These are phyloP conservation scores for Actenoides lindsayi DNA, from an alignment of 2,113 vertebrate genomes.

Conservation along the genomic window DNA sequence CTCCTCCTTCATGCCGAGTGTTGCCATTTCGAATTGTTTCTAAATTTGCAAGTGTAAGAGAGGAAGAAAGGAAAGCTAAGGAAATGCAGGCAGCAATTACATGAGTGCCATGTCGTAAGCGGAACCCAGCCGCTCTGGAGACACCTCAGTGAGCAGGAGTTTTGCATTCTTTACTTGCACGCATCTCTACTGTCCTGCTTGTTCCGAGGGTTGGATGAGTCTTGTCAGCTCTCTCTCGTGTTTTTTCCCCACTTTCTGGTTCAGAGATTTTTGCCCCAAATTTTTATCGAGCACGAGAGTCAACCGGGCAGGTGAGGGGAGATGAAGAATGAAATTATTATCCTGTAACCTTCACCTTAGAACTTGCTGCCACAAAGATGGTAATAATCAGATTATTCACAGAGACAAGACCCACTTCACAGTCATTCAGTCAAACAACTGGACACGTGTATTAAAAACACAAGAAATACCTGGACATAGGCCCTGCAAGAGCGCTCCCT, in stretches of 20 bases:
- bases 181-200: not conserved
- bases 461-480: constrained; percentile 95
- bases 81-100: not conserved
- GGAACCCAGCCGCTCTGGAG: not conserved
- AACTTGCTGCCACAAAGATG: constrained; percentile 19
- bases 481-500: constrained; percentile 98
- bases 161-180: not conserved
- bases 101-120: not conserved
- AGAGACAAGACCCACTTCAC: constrained; percentile 45
- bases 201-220: fast-evolving
- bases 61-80: not conserved
- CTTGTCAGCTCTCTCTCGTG: not conserved
- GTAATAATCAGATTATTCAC: constrained; percentile 4
- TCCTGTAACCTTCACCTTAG: constrained; percentile 60
- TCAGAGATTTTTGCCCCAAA: not conserved
- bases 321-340: not conserved
- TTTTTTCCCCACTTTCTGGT: not conserved
- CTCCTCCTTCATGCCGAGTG: not conserved
- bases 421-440: constrained; percentile 68
- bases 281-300: not conserved
- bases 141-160: not conserved
- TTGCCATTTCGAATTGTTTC: not conserved
- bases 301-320: not conserved
- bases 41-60: not conserved
- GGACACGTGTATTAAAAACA: constrained; percentile 70